Conservation (phyloP, 1,140 invertebrate genomes). For the Schlechtendalia chinensis region DNA sequence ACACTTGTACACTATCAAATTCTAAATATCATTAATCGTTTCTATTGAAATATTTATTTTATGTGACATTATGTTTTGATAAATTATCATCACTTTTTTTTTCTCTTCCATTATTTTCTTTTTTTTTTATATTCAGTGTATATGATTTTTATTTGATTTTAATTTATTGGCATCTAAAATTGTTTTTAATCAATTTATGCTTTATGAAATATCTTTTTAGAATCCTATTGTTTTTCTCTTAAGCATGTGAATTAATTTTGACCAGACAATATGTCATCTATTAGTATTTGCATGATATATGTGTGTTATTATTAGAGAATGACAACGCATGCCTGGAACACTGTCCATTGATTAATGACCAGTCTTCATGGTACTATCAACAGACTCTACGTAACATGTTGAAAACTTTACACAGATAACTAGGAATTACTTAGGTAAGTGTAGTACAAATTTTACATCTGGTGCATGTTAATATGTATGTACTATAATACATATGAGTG, state of each 20-base stretch:
- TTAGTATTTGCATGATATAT: constrained; percentile 47
- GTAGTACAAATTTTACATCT: neutral
- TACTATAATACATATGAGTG: neutral
- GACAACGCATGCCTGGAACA: constrained; percentile 42
- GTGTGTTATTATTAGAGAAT: constrained; percentile 47
- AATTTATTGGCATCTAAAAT: neutral
- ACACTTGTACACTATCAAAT: neutral
- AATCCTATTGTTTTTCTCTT: neutral
- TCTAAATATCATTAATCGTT: no score
- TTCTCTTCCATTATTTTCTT: no score
- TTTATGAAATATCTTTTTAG: neutral
- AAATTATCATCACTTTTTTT: no score
- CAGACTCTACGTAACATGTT: constrained; percentile 27
- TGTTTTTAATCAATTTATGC: neutral
- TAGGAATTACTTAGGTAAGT: constrained; percentile 14
- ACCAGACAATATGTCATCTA: neutral
- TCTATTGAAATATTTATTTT: neutral
- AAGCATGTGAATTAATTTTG: constrained; percentile 4
- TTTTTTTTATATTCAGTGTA: no score
- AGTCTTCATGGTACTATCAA: constrained; percentile 34
- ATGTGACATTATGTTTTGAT: no score
- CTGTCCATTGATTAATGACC: constrained; percentile 35
- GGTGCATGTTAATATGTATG: neutral
- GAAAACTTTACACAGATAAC: constrained; percentile 27
- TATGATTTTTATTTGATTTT: neutral